Evolutionary conservation across 2,113 vertebrate genomes (phyloP).

Genomic region (Danio rerio): DNA sequence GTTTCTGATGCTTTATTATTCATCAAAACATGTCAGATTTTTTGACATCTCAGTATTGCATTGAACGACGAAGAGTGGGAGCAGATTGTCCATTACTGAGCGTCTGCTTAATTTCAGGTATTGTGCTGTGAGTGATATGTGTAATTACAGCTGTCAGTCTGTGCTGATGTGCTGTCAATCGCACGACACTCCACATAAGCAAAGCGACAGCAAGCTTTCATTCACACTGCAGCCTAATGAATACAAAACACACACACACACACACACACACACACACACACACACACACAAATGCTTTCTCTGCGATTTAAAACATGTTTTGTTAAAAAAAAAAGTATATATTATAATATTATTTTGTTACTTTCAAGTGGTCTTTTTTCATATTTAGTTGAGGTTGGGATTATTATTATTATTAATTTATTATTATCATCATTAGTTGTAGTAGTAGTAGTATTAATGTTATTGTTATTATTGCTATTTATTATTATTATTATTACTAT

Average conservation of each 20-base stretch:
- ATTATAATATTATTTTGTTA: too few species aligned
- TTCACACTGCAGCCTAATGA: constrained; percentile 19
- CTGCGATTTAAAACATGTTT: too few species aligned
- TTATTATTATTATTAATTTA: too few species aligned
- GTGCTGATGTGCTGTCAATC: constrained; percentile 46
- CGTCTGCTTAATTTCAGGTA: constrained; percentile 54
- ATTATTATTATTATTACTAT: too few species aligned
- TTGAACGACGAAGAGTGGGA: constrained; percentile 49
- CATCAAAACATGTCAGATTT: constrained; percentile 20
- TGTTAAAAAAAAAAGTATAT: too few species aligned
- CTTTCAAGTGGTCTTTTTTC: too few species aligned
- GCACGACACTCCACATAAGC: constrained; percentile 53
- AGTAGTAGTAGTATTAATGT: too few species aligned
- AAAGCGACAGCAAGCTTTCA: not conserved
- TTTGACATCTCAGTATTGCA: constrained; percentile 48
- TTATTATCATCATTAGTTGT: too few species aligned
- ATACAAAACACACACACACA: not conserved
- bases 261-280: too few species aligned
- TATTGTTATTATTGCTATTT: too few species aligned
- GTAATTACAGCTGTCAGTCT: constrained; percentile 65
- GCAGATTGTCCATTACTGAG: constrained; percentile 49
- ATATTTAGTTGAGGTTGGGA: too few species aligned
- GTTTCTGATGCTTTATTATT: constrained; percentile 9
- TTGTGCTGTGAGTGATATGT: constrained; percentile 52
- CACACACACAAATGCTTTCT: too few species aligned